Conservation (phyloP, 1,140 invertebrate genomes). For the Brachionus koreanus region DNA sequence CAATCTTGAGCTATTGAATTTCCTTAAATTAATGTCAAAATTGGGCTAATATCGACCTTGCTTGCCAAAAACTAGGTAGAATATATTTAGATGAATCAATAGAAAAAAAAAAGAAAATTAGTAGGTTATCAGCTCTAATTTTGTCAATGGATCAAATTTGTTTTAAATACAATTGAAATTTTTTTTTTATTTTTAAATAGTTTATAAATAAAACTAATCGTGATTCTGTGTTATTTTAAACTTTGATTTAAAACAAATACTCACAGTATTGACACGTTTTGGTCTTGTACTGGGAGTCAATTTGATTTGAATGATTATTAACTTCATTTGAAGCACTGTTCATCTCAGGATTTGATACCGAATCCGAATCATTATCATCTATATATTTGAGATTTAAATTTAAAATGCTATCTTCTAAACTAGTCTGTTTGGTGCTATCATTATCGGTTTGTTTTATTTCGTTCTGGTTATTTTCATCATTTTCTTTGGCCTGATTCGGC, state of each 20-base stretch:
- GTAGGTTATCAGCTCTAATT: slow-evolving; percentile 21
- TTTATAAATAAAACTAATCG: neutral
- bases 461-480: slow-evolving; percentile 5
- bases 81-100: neutral
- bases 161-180: slow-evolving; percentile 3
- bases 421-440: neutral
- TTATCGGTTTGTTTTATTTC: neutral
- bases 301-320: neutral
- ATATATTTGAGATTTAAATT: slow-evolving; percentile 29
- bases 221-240: slow-evolving; percentile 7
- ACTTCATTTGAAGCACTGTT: neutral
- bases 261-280: slow-evolving; percentile 24
- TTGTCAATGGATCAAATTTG: slow-evolving; percentile 15
- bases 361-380: slow-evolving; percentile 36
- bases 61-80: neutral
- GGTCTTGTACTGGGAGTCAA: neutral
- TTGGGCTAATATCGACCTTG: slow-evolving; percentile 4
- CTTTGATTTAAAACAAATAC: slow-evolving; percentile 11
- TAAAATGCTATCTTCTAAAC: slow-evolving; percentile 29
- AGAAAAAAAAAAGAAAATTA: neutral
- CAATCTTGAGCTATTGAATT: neutral
- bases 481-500: neutral
- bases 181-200: neutral
- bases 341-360: neutral
- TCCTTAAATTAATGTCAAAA: neutral